Evolutionary conservation across 2,888 invertebrate species (phyloP).

Genomic region (Sesia apiformis): DNA sequence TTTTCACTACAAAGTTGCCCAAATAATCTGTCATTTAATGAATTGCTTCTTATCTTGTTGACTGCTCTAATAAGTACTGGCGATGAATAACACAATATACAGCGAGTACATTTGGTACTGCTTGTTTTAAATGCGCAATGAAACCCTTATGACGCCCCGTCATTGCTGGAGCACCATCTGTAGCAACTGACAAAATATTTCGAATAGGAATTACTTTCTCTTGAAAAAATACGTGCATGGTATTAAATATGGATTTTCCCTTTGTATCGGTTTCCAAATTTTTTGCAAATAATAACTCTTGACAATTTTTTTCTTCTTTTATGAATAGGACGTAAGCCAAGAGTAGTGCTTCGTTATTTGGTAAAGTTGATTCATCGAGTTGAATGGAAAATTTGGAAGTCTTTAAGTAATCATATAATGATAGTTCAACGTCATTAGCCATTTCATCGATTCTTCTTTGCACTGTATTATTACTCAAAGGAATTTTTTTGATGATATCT

Average conservation of each 20-base stretch:
- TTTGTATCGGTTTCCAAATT: conserved; percentile 30
- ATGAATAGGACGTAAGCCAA: conserved; percentile 30
- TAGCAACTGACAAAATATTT: conserved; percentile 24
- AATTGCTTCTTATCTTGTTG: conserved; percentile 11
- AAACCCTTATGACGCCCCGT: no score
- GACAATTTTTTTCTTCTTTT: no score
- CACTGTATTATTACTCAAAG: no score
- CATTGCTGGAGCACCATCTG: conserved; percentile 28
- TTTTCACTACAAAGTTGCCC: conserved; percentile 11
- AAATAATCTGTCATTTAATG: conserved; percentile 11
- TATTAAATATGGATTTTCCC: conserved; percentile 29
- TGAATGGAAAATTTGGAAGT: conserved; percentile 39
- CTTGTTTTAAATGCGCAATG: conserved; percentile 24
- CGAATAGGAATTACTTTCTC: conserved; percentile 12
- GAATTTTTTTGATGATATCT: no score
- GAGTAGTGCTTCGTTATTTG: conserved; percentile 26
- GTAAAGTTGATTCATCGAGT: conserved; percentile 34
- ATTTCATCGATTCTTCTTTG: no score
- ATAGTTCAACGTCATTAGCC: no score
- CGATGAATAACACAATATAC: conserved; percentile 19
- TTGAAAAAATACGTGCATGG: conserved; percentile 7
- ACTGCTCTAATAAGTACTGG: conserved; percentile 12
- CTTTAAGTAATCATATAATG: no score
- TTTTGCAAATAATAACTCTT: conserved; percentile 27
- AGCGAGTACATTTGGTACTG: conserved; percentile 15